Evolutionary conservation across 1,140 invertebrate genomes (phyloP).

Genomic region (Trichoplusia ni): DNA sequence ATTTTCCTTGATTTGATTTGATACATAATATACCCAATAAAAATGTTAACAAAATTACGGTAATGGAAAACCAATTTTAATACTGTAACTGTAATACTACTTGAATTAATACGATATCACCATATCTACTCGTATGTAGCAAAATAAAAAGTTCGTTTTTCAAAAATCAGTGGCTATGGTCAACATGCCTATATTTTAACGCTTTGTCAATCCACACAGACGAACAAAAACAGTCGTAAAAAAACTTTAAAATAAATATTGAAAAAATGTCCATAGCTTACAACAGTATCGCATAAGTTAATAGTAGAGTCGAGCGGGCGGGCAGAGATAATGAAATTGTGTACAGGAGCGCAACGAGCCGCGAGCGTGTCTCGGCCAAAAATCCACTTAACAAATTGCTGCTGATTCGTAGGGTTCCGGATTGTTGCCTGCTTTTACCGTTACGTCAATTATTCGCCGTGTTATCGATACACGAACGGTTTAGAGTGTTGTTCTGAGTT

Average conservation of each 20-base stretch:
- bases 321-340: conserved; percentile 80
- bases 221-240: neutral
- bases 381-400: conserved; percentile 82
- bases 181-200: neutral
- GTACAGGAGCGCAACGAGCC: conserved; percentile 79
- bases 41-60: too few relatives aligned
- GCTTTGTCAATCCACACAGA: neutral
- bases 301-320: conserved; percentile 68
- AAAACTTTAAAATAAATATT: conserved; percentile 41
- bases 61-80: too few relatives aligned
- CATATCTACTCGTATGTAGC: too few relatives aligned
- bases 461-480: conserved; percentile 67
- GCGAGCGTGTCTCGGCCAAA: conserved; percentile 79
- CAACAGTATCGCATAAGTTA: conserved; percentile 74
- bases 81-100: too few relatives aligned
- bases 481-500: conserved; percentile 33
- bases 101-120: too few relatives aligned
- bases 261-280: conserved; percentile 65
- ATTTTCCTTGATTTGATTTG: too few relatives aligned
- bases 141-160: too few relatives aligned
- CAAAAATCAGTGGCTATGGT: too few relatives aligned
- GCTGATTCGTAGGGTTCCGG: conserved; percentile 80
- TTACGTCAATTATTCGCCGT: conserved; percentile 71
- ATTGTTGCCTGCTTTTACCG: conserved; percentile 77
- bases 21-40: too few relatives aligned